Conservation (phyloP, 2,888 invertebrate genomes). For the Hylaea fasciaria region DNA sequence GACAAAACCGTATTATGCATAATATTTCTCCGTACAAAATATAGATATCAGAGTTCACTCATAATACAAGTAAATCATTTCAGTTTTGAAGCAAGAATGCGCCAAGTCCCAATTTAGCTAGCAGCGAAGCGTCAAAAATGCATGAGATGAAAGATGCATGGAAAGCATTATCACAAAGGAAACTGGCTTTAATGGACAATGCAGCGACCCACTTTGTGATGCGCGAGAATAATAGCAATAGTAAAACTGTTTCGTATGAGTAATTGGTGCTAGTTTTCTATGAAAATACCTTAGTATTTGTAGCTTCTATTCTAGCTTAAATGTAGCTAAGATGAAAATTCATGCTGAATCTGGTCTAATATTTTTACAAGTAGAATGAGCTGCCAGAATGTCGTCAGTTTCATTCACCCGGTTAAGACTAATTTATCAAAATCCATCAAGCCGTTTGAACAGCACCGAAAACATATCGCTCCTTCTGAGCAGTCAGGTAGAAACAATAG, state of each 20-base stretch:
- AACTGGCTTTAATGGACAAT: constrained; percentile 43
- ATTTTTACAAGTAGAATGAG: too few species aligned
- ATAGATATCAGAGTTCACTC: constrained; percentile 11
- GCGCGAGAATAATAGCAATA: constrained; percentile 35
- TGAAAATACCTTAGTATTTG: neutral
- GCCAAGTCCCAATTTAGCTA: constrained; percentile 42
- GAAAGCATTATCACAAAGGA: constrained; percentile 46
- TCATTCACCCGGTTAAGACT: too few species aligned
- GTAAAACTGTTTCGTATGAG: constrained; percentile 40
- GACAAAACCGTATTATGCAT: too few species aligned
- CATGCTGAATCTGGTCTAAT: too few species aligned
- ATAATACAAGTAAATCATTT: constrained; percentile 9
- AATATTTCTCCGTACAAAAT: neutral
- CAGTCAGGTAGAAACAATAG: neutral
- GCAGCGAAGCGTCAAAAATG: constrained; percentile 41
- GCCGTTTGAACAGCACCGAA: neutral
- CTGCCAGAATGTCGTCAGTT: too few species aligned
- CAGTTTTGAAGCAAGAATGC: constrained; percentile 28
- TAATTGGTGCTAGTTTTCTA: constrained; percentile 34
- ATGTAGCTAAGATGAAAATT: too few species aligned
- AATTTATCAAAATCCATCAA: too few species aligned
- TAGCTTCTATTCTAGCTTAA: too few species aligned
- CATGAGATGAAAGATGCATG: constrained; percentile 48
- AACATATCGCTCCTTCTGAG: neutral
- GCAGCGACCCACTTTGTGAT: constrained; percentile 42